A percentile compares a stretch with the other conserved stretches of the same genome.
Conservation (phyloP, 1,140 invertebrate species). For the Musca domestica region DNA sequence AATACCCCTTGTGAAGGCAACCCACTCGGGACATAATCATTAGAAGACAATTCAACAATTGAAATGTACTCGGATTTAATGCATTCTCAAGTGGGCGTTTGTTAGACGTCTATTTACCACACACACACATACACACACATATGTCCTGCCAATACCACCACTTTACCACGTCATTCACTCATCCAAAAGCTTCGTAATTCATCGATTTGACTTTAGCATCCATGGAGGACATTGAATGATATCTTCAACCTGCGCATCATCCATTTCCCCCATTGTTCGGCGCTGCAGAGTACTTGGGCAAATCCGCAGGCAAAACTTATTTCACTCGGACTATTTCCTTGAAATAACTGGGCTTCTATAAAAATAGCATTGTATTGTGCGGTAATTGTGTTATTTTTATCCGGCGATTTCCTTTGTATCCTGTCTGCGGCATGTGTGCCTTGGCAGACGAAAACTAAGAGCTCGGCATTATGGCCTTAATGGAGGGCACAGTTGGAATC, state of each 20-base stretch:
- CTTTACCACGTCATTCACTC: background rate
- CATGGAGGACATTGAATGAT: background rate
- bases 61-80: background rate
- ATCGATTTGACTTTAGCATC: background rate
- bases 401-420: conserved; percentile 1
- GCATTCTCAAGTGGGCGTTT: conserved; percentile 11
- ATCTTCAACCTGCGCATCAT: background rate
- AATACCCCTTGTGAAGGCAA: background rate
- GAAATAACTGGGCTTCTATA: background rate
- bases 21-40: background rate
- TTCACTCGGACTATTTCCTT: background rate
- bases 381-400: conserved; percentile 19
- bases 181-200: too few relatives aligned
- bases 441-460: background rate
- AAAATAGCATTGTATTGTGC: conserved; percentile 8
- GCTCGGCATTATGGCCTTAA: background rate
- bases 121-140: too few relatives aligned
- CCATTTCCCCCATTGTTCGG: background rate
- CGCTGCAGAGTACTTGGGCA: background rate
- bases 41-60: conserved; percentile 7
- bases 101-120: background rate
- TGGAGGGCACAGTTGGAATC: background rate
- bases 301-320: background rate
- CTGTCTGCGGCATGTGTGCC: conserved; percentile 10
- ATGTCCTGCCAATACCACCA: background rate